A percentile compares a stretch with the other conserved stretches of the same genome.
Evolutionary conservation across 2,888 invertebrate species (phyloP).

Genomic region (Pristionchus maxplancki): DNA sequence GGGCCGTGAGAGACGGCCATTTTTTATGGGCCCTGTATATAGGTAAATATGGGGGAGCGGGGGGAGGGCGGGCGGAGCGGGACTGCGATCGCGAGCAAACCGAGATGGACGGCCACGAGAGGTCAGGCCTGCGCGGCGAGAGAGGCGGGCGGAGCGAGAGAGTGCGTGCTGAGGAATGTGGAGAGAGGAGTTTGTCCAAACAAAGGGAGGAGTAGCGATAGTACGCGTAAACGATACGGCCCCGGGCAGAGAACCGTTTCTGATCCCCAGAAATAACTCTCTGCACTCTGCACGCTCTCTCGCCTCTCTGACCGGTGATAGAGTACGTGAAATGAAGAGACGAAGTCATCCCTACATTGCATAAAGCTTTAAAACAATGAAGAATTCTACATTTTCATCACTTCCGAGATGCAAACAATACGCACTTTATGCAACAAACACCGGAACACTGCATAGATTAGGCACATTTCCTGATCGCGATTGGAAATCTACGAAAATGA

Average conservation of each 20-base stretch:
- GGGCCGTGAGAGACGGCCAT: background rate
- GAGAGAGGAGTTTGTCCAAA: background rate
- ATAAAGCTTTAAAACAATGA: too few species aligned
- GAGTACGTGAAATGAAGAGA: background rate
- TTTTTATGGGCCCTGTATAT: slow-evolving; percentile 20
- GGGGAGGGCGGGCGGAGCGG: background rate
- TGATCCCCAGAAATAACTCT: too few species aligned
- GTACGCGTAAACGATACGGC: background rate
- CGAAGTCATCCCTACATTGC: too few species aligned
- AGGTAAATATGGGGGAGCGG: slow-evolving; percentile 12
- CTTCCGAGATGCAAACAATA: slow-evolving; percentile 2
- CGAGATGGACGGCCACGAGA: background rate
- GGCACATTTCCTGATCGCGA: background rate
- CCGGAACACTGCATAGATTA: background rate
- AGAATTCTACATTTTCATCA: too few species aligned
- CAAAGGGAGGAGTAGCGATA: background rate
- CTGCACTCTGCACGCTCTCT: background rate
- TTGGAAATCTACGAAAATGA: background rate
- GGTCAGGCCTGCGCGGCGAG: slow-evolving; percentile 14
- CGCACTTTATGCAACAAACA: too few species aligned
- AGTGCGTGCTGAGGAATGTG: background rate
- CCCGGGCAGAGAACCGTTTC: too few species aligned
- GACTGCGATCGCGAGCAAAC: background rate
- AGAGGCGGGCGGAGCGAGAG: slow-evolving; percentile 38
- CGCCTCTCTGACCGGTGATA: background rate